A percentile compares a stretch with the other conserved stretches of the same genome.
Conservation (phyloP, 1,140 invertebrate species). For the Cylas formicarius region DNA sequence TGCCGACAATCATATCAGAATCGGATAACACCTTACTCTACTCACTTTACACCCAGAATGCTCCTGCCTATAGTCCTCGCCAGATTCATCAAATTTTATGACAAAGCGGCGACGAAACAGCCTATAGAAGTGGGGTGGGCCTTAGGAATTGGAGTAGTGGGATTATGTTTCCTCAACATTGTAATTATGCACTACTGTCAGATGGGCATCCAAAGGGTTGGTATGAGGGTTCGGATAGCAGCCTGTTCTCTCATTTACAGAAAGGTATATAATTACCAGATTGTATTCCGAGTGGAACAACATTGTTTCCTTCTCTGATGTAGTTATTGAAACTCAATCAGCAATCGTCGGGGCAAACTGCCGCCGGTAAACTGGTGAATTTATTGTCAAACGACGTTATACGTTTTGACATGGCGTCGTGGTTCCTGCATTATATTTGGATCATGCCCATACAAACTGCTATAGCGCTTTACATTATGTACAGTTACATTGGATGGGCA, state of each 20-base stretch:
- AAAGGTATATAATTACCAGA: constrained; percentile 42
- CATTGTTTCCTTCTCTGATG: constrained; percentile 14
- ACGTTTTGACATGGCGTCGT: constrained; percentile 48
- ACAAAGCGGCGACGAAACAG: constrained; percentile 14
- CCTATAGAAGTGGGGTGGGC: constrained; percentile 39
- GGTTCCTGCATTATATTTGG: constrained; percentile 58
- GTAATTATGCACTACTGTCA: constrained; percentile 43
- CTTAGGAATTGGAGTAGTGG: constrained; percentile 43
- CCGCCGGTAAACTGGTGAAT: constrained; percentile 63
- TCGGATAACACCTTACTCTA: too few species aligned
- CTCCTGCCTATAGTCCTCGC: constrained; percentile 29
- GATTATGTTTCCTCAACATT: constrained; percentile 40
- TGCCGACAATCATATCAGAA: too few species aligned
- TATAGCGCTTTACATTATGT: constrained; percentile 56
- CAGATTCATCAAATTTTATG: constrained; percentile 43
- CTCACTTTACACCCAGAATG: too few species aligned
- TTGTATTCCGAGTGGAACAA: background rate
- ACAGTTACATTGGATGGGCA: constrained; percentile 50
- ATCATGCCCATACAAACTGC: constrained; percentile 66
- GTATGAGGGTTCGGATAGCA: constrained; percentile 49
- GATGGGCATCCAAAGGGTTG: constrained; percentile 44
- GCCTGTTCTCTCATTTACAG: constrained; percentile 50
- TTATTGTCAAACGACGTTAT: constrained; percentile 67
- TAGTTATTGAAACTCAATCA: constrained; percentile 33
- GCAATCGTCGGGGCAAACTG: constrained; percentile 42